Evolutionary conservation across 2,113 vertebrate species (phyloP).

Genomic region (Chamaea fasciata): DNA sequence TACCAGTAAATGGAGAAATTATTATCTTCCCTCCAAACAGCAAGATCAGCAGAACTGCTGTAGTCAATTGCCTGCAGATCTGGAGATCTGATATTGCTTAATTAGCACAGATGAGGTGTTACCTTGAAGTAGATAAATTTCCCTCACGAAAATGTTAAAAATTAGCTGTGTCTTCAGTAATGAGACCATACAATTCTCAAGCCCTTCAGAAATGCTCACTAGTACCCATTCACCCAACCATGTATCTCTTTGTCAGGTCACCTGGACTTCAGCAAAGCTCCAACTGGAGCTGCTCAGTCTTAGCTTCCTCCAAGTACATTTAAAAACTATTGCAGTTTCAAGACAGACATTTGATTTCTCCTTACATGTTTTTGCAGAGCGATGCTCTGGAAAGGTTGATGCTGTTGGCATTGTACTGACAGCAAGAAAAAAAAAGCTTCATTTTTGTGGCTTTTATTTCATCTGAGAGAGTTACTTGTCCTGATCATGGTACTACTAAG

Average conservation of each 20-base stretch:
- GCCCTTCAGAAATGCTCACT: neutral
- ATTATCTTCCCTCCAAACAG: constrained; percentile 36
- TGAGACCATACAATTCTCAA: neutral
- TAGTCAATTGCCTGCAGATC: constrained; percentile 49
- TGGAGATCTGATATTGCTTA: constrained; percentile 58
- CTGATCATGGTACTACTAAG: neutral
- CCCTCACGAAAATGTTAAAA: constrained; percentile 14
- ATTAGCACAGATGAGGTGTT: constrained; percentile 53
- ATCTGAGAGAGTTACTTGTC: neutral
- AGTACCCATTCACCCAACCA: neutral
- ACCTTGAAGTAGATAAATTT: constrained; percentile 55
- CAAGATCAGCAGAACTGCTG: constrained; percentile 47
- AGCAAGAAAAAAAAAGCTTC: neutral
- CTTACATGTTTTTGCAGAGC: neutral
- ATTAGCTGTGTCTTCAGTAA: neutral
- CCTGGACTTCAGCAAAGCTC: neutral
- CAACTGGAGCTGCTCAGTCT: neutral
- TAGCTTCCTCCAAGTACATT: neutral
- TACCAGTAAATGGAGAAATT: constrained; percentile 54
- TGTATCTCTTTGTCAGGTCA: neutral
- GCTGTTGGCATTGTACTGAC: neutral
- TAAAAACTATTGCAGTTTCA: neutral
- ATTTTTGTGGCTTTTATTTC: neutral
- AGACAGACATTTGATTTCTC: neutral
- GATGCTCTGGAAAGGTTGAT: neutral